phyloP scores from a whole-genome alignment of 1,140 invertebrate species.

The Euborellia annulipes region DNA sequence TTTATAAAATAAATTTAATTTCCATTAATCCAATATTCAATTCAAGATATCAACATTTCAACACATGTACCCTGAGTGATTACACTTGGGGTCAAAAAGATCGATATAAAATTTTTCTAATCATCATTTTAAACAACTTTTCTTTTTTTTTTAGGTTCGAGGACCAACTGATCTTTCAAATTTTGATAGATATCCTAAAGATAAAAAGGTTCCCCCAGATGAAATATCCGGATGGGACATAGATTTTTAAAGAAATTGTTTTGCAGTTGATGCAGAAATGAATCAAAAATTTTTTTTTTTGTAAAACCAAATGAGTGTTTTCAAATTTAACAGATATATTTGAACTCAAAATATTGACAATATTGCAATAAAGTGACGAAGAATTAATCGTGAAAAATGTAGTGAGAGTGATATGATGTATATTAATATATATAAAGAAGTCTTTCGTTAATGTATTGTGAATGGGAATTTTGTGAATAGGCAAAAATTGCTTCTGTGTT shows the following conservation, averaged over 20 bases:
- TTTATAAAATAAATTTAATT: background rate
- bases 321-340: no score
- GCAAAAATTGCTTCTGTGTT: no score
- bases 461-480: no score
- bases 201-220: constrained; percentile 43
- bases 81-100: constrained; percentile 48
- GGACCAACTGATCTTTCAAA: constrained; percentile 44
- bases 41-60: background rate
- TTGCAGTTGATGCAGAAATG: no score
- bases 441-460: no score
- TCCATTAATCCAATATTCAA: background rate
- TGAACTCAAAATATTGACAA: no score
- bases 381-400: no score
- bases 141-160: constrained; percentile 18
- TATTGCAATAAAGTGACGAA: no score
- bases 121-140: background rate
- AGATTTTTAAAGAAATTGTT: constrained; percentile 47
- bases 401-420: no score
- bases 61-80: background rate
- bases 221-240: constrained; percentile 58
- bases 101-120: background rate
- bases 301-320: no score
- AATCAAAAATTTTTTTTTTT: no score
- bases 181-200: constrained; percentile 51
- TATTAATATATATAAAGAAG: no score